Evolutionary conservation across 2,888 invertebrate species (phyloP).

Genomic region (Tenthredo mesomela): DNA sequence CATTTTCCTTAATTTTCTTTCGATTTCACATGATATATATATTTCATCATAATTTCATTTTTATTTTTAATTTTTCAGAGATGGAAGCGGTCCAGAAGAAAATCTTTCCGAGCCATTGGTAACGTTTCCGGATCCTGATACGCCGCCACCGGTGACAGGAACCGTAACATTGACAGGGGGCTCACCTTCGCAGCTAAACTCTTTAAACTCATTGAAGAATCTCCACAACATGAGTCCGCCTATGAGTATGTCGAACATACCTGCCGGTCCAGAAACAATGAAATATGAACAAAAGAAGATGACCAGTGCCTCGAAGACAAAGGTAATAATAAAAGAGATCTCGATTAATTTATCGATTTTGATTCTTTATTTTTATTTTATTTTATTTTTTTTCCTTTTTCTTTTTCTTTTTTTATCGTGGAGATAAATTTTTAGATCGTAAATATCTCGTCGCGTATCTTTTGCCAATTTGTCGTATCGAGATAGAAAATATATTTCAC

Average conservation of each 20-base stretch:
- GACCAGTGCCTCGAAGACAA: slow-evolving; percentile 88
- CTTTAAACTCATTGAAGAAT: slow-evolving; percentile 72
- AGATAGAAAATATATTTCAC: background rate
- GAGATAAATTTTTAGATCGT: slow-evolving; percentile 29
- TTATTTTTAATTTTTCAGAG: slow-evolving; percentile 61
- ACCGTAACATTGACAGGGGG: slow-evolving; percentile 76
- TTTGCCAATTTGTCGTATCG: background rate
- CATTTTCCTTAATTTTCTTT: background rate
- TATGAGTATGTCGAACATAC: slow-evolving; percentile 68
- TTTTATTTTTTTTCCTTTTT: background rate
- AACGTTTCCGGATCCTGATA: slow-evolving; percentile 90
- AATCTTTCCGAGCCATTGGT: slow-evolving; percentile 84
- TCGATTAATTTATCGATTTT: slow-evolving; percentile 7
- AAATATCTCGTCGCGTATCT: background rate
- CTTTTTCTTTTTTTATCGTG: slow-evolving; percentile 18
- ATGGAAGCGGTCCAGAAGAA: slow-evolving; percentile 69
- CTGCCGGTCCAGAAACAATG: slow-evolving; percentile 81
- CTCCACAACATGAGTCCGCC: slow-evolving; percentile 70
- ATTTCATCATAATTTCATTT: background rate
- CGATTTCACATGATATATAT: background rate
- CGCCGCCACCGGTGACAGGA: slow-evolving; percentile 81
- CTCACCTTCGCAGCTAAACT: slow-evolving; percentile 76
- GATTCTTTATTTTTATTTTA: background rate
- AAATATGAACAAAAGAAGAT: slow-evolving; percentile 92
- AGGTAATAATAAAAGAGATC: slow-evolving; percentile 76